Base-by-base conservation (phyloP, 2,113 vertebrate genomes). In the Vulpes ferrilata region DNA sequence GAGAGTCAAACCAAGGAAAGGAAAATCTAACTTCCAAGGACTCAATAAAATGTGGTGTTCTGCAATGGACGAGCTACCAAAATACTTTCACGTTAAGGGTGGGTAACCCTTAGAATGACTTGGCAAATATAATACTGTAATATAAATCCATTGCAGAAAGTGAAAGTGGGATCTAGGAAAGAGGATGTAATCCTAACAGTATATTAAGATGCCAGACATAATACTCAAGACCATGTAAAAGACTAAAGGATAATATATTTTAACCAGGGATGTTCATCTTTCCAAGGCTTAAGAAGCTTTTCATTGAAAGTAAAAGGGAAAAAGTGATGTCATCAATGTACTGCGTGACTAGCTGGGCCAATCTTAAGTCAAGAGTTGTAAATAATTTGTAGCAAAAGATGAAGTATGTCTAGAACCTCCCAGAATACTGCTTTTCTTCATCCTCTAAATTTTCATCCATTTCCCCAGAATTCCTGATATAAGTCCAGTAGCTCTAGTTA, bases 1-100 rank as follows among this genome's bases (percentile, higher is more conserved):
- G 48, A 95, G n/a, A 93, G 38, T 79, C 30, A 96, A 89, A 84
- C 9, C 17, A 95, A 97, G 84, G 11, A 97, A 95, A 90, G 80
- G 22, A 71, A 96, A 98, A 90, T 13, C 71, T 92, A 19, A 64
- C 25, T 98, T 92, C 10, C n/a, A 93, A 74, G 82, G 91, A 94
- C 15, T 35, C 43, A 60, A 84, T 55, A 71, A 11, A 78, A 88
- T 2, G 90, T 30, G 88, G 12, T 25, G 5, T 83, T 87, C 81
- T 81, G 5, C 12, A 90, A 81, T 76, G 76, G 2, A 76, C 65
- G 82, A 67, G 11, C 38, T 93, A 79, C 25, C 53, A 87, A 89
- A 87, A 30, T 73, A n/a, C 30, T 60, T 73, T 71, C 15, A 3
- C 60, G 38, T 96, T 95, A 79, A 57, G 27, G 23, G 9, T 71